Evolutionary conservation across 2,797 vertebrate species (phyloP), one percentile per base, ranked within the genome.

Genomic region (Pseudochromis fuscus): DNA sequence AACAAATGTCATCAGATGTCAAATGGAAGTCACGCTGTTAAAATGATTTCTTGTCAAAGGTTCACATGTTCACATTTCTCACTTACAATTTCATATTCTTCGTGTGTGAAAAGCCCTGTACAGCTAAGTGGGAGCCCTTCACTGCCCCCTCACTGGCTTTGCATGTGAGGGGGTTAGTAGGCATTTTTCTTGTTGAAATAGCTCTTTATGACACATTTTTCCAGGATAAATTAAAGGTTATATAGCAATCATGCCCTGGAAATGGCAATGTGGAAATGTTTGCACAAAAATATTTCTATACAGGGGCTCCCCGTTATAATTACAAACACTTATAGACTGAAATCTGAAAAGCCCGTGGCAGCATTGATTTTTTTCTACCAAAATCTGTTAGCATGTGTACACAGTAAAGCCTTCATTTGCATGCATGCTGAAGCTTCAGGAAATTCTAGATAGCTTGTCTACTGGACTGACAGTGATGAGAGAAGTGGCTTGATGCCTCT

Each of bases 11-110:
- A 28, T 72, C 38, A 61, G 38, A 58, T 61, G 60, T 51, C 46
- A 75, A 79, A 75, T 23, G 2, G 18, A 31, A 25, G 64, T 72
- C 60, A 49, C 35, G 50, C 50, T 53, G 51, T 75, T 75, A 37
- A 79, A 82, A 63, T 51, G 3, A 50, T 73, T 78, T 76, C 52
- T 48, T 52, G 66, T 67, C 18, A 81, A 72, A 75, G 66, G 49
- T 71, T 71, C 45, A 75, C 30, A 30, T 56, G 31, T 38, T 77
- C 27, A 23, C 12, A 72, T 72, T 52, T 63, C 55, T 66, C 60
- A 69, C 42, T 67, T 56, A 16, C 30, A 48, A 45, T 73, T 75
- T 76, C n/a, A 65, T 68, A 21, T 53, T 59, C 8, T 67, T 63
- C 77, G 40, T 63, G 59, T 67, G 55, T 44, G 24, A 55, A 62